These are phyloP conservation scores for Nyctereutes procyonoides DNA, from an alignment of 2,113 vertebrate species.

Conservation along the genomic window DNA sequence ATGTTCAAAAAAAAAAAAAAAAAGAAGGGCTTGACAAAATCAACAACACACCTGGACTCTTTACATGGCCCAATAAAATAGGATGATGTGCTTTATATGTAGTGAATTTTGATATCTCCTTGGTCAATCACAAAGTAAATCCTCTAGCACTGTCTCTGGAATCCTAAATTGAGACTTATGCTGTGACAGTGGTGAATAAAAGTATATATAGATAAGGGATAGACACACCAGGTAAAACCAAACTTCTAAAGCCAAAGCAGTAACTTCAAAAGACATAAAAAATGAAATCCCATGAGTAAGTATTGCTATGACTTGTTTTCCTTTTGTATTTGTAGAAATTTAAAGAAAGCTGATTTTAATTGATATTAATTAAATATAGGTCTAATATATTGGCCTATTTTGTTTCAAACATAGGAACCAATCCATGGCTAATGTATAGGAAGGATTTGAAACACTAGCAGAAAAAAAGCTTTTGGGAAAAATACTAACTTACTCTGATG, in stretches of 20 bases:
- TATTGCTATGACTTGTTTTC: not conserved
- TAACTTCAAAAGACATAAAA: conserved; percentile 51
- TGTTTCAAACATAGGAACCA: not conserved
- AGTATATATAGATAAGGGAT: not conserved
- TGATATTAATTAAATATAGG: not conserved
- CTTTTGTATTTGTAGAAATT: not conserved
- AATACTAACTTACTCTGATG: not conserved
- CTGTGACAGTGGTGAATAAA: conserved; percentile 44
- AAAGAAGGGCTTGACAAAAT: conserved; percentile 46
- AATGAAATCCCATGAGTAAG: not conserved
- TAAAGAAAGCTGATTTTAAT: not conserved
- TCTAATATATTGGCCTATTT: not conserved
- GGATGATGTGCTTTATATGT: conserved; percentile 39
- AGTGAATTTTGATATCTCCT: conserved; percentile 36
- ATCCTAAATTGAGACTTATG: not conserved
- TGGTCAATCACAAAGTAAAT: not conserved
- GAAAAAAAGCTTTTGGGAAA: not conserved
- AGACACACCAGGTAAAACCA: not conserved
- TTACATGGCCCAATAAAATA: conserved; percentile 61
- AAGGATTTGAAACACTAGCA: not conserved
- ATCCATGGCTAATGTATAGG: not conserved
- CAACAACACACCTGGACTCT: conserved; percentile 64
- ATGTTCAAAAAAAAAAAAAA: not conserved
- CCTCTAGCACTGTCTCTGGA: not conserved
- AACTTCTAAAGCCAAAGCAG: conserved; percentile 29